Evolutionary conservation across 2,797 vertebrate species (phyloP).

Genomic region (Pristis pectinata): DNA sequence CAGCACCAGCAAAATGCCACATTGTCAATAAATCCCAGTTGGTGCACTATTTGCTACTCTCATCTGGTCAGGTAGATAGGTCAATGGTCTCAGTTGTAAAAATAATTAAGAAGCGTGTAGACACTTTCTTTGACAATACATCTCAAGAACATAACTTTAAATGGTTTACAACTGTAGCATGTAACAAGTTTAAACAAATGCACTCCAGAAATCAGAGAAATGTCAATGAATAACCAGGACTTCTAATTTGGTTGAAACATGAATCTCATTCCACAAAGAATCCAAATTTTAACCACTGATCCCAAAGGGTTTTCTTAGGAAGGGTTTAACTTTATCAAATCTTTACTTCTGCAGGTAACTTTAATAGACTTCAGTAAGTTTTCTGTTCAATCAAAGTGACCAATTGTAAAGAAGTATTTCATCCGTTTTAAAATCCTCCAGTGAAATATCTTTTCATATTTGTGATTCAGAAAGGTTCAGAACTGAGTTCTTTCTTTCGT

Average conservation of each 20-base stretch:
- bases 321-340: neutral
- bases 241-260: neutral
- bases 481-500: neutral
- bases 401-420: neutral
- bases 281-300: neutral
- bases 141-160: neutral
- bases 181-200: neutral
- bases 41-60: neutral
- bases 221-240: neutral
- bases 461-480: neutral
- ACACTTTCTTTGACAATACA: neutral
- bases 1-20: neutral
- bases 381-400: neutral
- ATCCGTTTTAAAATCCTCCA: neutral
- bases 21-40: neutral
- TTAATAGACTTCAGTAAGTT: neutral
- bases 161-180: neutral
- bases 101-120: neutral
- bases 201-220: neutral
- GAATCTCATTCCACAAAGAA: neutral
- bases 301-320: neutral
- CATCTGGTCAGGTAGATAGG: too few species aligned
- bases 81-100: neutral
- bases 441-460: neutral
- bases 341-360: neutral